Evolutionary conservation across 1,140 invertebrate species (phyloP).

Genomic region (Diabrotica virgifera): DNA sequence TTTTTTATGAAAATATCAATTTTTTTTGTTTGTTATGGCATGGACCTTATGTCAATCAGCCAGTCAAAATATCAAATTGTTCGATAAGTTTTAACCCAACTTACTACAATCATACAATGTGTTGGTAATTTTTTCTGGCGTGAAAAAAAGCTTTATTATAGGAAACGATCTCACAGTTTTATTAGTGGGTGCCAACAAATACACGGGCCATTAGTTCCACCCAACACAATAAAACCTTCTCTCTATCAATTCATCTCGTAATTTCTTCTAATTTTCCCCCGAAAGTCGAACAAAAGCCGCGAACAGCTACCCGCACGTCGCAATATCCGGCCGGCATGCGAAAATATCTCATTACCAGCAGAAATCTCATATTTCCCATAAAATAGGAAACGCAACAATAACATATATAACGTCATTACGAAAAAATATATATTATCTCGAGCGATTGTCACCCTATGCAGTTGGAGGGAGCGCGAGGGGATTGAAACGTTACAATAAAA

Average conservation of each 20-base stretch:
- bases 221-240: constrained; percentile 4
- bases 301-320: constrained; percentile 11
- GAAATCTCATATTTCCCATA: constrained; percentile 14
- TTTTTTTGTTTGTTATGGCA: too few relatives aligned
- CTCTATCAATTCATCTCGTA: background rate
- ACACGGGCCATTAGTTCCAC: background rate
- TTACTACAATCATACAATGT: too few relatives aligned
- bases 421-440: constrained; percentile 17
- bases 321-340: constrained; percentile 7
- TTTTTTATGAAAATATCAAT: too few relatives aligned
- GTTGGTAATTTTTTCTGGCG: too few relatives aligned
- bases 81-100: too few relatives aligned
- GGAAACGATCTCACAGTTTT: too few relatives aligned
- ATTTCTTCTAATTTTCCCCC: constrained; percentile 16
- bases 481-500: constrained; percentile 49
- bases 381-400: constrained; percentile 23
- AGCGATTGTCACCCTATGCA: constrained; percentile 14
- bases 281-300: background rate
- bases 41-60: too few relatives aligned
- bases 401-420: constrained; percentile 26
- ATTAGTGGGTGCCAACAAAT: background rate
- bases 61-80: too few relatives aligned
- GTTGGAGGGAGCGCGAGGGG: constrained; percentile 20
- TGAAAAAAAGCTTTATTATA: too few relatives aligned
- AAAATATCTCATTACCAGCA: constrained; percentile 21